Percentiles rank a stretch among this genome's conserved stretches.
phyloP scores from a whole-genome alignment of 2,888 invertebrate genomes.

The Mythimna lalbum region DNA sequence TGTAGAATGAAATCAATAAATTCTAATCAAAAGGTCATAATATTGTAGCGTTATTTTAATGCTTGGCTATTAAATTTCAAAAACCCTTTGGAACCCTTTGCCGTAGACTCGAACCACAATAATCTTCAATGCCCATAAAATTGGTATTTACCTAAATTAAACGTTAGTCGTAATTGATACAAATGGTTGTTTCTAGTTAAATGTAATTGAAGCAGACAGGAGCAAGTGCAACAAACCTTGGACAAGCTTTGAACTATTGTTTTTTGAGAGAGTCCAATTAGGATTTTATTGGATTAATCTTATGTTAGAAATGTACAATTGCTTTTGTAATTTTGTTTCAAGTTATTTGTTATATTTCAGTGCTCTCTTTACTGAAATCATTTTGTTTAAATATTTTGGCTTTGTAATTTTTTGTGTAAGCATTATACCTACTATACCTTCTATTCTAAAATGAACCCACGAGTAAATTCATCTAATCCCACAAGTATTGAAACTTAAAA shows the following conservation, averaged over 20 bases:
- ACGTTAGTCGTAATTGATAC: slow-evolving; percentile 86
- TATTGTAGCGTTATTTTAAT: slow-evolving; percentile 70
- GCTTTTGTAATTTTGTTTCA: slow-evolving; percentile 20
- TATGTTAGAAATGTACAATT: slow-evolving; percentile 19
- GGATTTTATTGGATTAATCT: slow-evolving; percentile 53
- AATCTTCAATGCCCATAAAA: slow-evolving; percentile 85
- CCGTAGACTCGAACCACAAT: slow-evolving; percentile 76
- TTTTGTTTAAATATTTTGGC: background rate
- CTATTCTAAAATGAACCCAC: background rate
- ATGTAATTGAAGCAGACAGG: slow-evolving; percentile 82
- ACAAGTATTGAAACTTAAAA: background rate
- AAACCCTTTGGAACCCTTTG: slow-evolving; percentile 79
- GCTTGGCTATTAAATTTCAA: slow-evolving; percentile 81
- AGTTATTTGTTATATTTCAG: slow-evolving; percentile 3
- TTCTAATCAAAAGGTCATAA: slow-evolving; percentile 78
- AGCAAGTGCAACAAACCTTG: slow-evolving; percentile 76
- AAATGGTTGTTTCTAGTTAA: slow-evolving; percentile 89
- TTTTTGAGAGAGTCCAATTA: slow-evolving; percentile 49
- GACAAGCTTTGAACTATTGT: slow-evolving; percentile 51
- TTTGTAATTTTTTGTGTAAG: background rate
- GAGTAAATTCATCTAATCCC: background rate
- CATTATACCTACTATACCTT: no score
- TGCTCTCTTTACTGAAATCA: slow-evolving; percentile 13
- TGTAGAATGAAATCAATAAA: slow-evolving; percentile 74
- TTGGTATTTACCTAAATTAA: slow-evolving; percentile 89